Percentiles rank a stretch among this genome's conserved stretches.
phyloP scores from a whole-genome alignment of 1,140 invertebrate genomes.

The Drosophila murphyi region DNA sequence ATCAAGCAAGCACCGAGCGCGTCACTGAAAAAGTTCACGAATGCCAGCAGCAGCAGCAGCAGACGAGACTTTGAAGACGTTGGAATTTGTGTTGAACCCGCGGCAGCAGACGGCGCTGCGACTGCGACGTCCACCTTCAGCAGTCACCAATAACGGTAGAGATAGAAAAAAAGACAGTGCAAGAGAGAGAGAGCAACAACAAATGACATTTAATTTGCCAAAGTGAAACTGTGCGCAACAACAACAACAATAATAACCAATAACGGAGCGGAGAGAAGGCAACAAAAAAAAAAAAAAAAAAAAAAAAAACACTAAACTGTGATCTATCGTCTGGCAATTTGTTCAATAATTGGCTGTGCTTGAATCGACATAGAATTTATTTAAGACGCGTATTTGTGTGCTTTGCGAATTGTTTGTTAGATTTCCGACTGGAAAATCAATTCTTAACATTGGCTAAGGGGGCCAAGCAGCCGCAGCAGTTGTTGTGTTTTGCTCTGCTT shows the following conservation, averaged over 20 bases:
- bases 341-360: slow-evolving; percentile 81
- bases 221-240: slow-evolving; percentile 74
- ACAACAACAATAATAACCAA: slow-evolving; percentile 51
- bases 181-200: slow-evolving; percentile 52
- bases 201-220: slow-evolving; percentile 69
- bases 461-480: slow-evolving; percentile 71
- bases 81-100: slow-evolving; percentile 70
- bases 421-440: slow-evolving; percentile 75
- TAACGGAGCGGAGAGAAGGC: slow-evolving; percentile 35
- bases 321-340: slow-evolving; percentile 70
- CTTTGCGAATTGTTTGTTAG: slow-evolving; percentile 58
- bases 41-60: slow-evolving; percentile 45
- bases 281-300: slow-evolving; percentile 26
- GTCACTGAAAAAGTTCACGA: slow-evolving; percentile 57
- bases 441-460: slow-evolving; percentile 64
- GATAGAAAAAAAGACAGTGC: slow-evolving; percentile 19
- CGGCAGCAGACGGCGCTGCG: slow-evolving; percentile 47
- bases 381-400: slow-evolving; percentile 66
- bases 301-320: slow-evolving; percentile 50
- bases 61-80: slow-evolving; percentile 63
- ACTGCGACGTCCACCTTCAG: slow-evolving; percentile 46
- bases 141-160: slow-evolving; percentile 69
- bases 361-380: slow-evolving; percentile 70
- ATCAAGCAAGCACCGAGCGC: slow-evolving; percentile 37
- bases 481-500: slow-evolving; percentile 20